Evolutionary conservation across 2,797 vertebrate species (phyloP).

Genomic region (Centroberyx gerrardi): DNA sequence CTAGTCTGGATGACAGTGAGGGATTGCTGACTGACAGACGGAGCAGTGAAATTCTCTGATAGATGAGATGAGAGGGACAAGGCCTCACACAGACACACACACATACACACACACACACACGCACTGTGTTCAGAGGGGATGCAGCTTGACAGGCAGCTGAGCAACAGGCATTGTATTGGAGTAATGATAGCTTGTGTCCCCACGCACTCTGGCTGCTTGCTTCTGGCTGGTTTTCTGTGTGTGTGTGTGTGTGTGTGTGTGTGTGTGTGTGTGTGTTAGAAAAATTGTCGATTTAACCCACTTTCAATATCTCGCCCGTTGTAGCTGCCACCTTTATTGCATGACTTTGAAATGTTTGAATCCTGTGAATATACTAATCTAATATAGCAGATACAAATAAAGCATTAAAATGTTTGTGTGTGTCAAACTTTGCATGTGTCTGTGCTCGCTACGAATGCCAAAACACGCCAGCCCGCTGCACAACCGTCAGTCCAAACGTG

Average conservation of each 20-base stretch:
- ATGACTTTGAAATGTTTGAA: not conserved
- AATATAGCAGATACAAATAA: not conserved
- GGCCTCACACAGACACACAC: constrained; percentile 32
- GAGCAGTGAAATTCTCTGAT: constrained; percentile 71
- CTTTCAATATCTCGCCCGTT: not conserved
- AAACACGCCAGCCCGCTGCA: not conserved
- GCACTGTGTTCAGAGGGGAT: constrained; percentile 41
- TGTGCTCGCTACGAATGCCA: not conserved
- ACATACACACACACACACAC: constrained; percentile 24
- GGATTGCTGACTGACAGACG: constrained; percentile 70
- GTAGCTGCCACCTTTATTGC: constrained; percentile 6
- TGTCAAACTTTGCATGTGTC: too few relatives aligned
- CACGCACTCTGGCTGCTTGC: constrained; percentile 25
- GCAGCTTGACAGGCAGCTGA: constrained; percentile 64
- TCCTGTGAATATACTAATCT: constrained; percentile 7
- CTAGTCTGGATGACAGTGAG: constrained; percentile 63
- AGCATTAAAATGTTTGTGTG: too few relatives aligned
- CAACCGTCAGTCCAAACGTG: not conserved
- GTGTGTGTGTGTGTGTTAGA: constrained; percentile 2
- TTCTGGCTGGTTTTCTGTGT: constrained; percentile 6
- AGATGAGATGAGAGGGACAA: constrained; percentile 71
- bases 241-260: constrained; percentile 22
- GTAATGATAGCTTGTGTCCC: constrained; percentile 50
- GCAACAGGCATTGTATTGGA: constrained; percentile 61
- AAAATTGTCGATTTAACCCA: too few relatives aligned